Conservation (phyloP, 1,140 invertebrate genomes). For the Muscidifurax raptorellus region DNA sequence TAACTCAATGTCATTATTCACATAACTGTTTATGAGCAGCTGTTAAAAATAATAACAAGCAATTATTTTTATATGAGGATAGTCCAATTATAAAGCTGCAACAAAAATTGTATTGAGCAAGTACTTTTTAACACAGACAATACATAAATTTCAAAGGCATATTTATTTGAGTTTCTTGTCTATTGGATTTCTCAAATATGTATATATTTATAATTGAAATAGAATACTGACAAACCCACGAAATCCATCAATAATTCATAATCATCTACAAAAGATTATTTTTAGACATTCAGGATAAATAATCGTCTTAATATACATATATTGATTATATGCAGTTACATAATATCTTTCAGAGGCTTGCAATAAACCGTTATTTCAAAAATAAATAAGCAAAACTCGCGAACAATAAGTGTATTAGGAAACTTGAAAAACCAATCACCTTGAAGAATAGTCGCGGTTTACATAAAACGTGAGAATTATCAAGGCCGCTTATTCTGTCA, state of each 20-base stretch:
- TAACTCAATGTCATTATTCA: not conserved
- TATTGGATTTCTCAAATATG: too few species aligned
- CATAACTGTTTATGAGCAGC: not conserved
- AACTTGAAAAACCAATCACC: not conserved
- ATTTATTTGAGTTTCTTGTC: too few species aligned
- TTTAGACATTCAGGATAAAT: not conserved
- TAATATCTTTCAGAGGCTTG: not conserved
- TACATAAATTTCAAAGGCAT: too few species aligned
- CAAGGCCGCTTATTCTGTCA: not conserved
- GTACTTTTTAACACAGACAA: too few species aligned
- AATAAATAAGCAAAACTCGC: not conserved
- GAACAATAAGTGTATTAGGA: constrained; percentile 1
- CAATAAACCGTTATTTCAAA: not conserved
- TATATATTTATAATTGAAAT: too few species aligned
- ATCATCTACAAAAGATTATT: not conserved
- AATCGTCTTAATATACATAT: too few species aligned
- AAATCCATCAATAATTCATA: not conserved
- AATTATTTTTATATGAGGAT: too few species aligned
- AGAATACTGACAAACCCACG: too few species aligned
- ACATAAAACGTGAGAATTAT: constrained; percentile 18
- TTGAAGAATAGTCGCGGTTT: constrained; percentile 4
- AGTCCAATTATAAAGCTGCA: too few species aligned
- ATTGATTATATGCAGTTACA: not conserved
- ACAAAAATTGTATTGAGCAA: too few species aligned
- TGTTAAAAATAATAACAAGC: not conserved